A percentile compares a stretch with the other conserved stretches of the same genome.
These are phyloP conservation scores for Drosophila mojavensis DNA, from an alignment of 1,140 invertebrate genomes.

Conservation along the genomic window DNA sequence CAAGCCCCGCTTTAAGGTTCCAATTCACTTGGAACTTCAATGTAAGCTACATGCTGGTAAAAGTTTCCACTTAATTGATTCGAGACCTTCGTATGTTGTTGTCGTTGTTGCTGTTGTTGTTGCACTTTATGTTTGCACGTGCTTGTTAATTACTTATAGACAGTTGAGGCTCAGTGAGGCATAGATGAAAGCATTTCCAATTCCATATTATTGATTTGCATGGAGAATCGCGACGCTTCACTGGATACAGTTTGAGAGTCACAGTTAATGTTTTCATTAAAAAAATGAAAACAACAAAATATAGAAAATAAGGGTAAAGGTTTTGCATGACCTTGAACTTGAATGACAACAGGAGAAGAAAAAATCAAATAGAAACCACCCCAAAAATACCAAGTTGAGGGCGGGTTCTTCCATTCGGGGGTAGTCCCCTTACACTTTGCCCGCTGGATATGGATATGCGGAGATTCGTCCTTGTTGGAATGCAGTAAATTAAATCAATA, in stretches of 20 bases:
- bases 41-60: slow-evolving; percentile 11
- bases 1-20: too few relatives aligned
- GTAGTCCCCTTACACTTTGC: neutral
- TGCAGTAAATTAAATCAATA: slow-evolving; percentile 71
- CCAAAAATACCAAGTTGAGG: slow-evolving; percentile 21
- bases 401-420: slow-evolving; percentile 5
- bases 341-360: slow-evolving; percentile 36
- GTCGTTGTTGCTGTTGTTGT: slow-evolving; percentile 16
- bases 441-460: neutral
- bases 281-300: neutral
- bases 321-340: slow-evolving; percentile 67
- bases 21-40: slow-evolving; percentile 20
- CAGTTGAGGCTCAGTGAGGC: slow-evolving; percentile 10
- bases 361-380: slow-evolving; percentile 12
- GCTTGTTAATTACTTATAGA: slow-evolving; percentile 59
- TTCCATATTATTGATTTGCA: slow-evolving; percentile 44
- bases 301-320: neutral
- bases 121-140: slow-evolving; percentile 58
- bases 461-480: slow-evolving; percentile 22
- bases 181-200: slow-evolving; percentile 44
- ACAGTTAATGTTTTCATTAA: slow-evolving; percentile 40
- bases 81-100: slow-evolving; percentile 11
- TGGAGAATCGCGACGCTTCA: slow-evolving; percentile 15
- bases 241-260: slow-evolving; percentile 9
- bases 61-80: slow-evolving; percentile 33